phyloP scores from a whole-genome alignment of 1,140 invertebrate species.

The Drosophila arawakana region DNA sequence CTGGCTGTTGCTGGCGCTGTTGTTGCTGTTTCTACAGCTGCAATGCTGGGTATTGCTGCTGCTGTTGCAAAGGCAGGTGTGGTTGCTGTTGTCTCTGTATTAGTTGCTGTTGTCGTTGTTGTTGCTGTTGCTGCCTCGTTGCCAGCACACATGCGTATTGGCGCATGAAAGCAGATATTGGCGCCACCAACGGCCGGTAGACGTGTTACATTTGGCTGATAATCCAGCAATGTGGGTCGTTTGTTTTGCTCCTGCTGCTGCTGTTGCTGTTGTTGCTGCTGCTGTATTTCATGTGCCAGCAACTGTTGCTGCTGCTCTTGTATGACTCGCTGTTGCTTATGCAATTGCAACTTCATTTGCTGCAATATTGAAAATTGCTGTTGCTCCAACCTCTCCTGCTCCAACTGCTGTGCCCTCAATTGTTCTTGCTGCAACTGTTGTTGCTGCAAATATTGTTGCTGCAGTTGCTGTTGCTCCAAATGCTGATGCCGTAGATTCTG shows the following conservation, averaged over 20 bases:
- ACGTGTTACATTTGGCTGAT: constrained; percentile 29
- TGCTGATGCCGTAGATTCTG: not conserved
- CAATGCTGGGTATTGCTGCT: not conserved
- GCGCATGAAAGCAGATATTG: constrained; percentile 50
- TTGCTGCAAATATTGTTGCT: not conserved
- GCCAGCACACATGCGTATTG: constrained; percentile 38
- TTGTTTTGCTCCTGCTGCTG: not conserved
- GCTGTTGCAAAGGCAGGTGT: not conserved
- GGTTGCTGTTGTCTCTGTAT: not conserved
- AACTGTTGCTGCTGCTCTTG: constrained; percentile 11
- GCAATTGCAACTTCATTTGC: not conserved
- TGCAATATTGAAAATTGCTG: constrained; percentile 7
- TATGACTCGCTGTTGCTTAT: constrained; percentile 9
- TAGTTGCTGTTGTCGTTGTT: not conserved
- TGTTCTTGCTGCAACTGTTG: constrained; percentile 10
- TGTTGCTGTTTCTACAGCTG: not conserved
- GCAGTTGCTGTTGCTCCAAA: not conserved
- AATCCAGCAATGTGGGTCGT: constrained; percentile 35
- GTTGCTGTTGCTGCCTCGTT: not conserved
- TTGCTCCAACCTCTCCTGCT: constrained; percentile 1
- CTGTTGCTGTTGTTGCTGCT: not conserved
- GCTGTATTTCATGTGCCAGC: not conserved
- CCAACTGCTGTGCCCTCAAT: not conserved
- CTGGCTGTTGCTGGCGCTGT: not conserved
- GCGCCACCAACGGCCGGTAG: constrained; percentile 18